Percentiles rank a stretch among this genome's conserved stretches.
Evolutionary conservation across 2,888 invertebrate species (phyloP).

Genomic region (Salpingus planirostris): DNA sequence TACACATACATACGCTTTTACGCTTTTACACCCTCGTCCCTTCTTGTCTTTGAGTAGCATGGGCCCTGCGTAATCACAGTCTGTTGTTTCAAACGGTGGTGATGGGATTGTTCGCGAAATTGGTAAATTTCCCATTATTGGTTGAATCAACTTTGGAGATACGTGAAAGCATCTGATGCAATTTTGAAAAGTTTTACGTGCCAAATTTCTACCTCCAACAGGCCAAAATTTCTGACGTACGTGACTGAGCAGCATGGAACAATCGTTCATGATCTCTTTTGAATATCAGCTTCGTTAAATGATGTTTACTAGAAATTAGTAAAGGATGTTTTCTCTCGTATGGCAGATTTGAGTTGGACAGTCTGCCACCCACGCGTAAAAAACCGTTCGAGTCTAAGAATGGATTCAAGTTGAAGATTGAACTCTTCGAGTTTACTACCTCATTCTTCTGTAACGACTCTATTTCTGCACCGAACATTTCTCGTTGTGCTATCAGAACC

Average conservation of each 20-base stretch:
- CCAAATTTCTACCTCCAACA: background rate
- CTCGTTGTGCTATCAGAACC: background rate
- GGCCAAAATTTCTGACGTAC: background rate
- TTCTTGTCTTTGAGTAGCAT: conserved; percentile 3
- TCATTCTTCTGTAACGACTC: background rate
- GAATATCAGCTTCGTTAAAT: background rate
- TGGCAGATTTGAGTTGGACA: background rate
- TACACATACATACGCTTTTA: background rate
- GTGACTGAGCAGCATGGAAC: background rate
- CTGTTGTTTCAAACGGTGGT: conserved; percentile 1
- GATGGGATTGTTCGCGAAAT: background rate
- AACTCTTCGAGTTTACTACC: background rate
- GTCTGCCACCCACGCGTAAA: conserved; percentile 1
- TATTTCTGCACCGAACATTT: background rate
- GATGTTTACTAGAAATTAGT: background rate
- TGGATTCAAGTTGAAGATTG: background rate
- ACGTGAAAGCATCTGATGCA: background rate
- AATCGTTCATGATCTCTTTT: background rate
- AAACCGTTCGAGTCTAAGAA: background rate
- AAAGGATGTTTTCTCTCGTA: background rate
- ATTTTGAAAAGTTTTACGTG: background rate
- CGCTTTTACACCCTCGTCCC: background rate
- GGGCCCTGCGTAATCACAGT: conserved; percentile 3
- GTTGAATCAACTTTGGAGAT: background rate
- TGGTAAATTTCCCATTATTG: background rate